These are phyloP conservation scores for Ips typographus DNA, from an alignment of 1,140 invertebrate genomes.

Conservation along the genomic window DNA sequence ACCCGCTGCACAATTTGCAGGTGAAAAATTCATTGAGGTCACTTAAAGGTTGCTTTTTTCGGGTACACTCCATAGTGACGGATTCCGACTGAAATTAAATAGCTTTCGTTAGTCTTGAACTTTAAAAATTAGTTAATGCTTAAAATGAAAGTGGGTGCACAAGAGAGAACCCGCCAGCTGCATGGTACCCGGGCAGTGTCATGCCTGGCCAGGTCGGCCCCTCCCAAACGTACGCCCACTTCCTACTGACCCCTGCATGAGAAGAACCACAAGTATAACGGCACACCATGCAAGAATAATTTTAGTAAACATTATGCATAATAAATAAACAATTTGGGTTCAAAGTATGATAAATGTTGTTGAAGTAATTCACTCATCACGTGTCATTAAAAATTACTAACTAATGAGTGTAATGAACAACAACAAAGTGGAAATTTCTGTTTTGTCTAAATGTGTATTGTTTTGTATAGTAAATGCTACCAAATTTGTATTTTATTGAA, in stretches of 20 bases:
- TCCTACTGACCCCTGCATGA: constrained; percentile 41
- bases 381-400: no score
- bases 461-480: no score
- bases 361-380: no score
- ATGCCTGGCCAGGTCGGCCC: constrained; percentile 38
- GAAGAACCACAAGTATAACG: constrained; percentile 6
- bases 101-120: neutral
- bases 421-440: no score
- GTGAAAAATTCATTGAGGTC: constrained; percentile 73
- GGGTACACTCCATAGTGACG: constrained; percentile 21
- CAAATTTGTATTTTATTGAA: no score
- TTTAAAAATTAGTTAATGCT: neutral
- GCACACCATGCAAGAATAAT: constrained; percentile 8
- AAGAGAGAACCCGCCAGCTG: constrained; percentile 17
- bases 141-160: constrained; percentile 2
- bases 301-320: no score
- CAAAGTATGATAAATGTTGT: no score
- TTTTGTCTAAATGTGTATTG: no score
- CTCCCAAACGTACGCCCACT: constrained; percentile 43
- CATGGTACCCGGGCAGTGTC: constrained; percentile 16
- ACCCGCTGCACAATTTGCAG: constrained; percentile 75
- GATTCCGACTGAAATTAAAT: neutral
- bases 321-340: no score
- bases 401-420: no score
- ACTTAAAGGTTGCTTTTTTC: constrained; percentile 45